Evolutionary conservation across 2,888 invertebrate genomes (phyloP).

Genomic region (Epistrophella euchroma): DNA sequence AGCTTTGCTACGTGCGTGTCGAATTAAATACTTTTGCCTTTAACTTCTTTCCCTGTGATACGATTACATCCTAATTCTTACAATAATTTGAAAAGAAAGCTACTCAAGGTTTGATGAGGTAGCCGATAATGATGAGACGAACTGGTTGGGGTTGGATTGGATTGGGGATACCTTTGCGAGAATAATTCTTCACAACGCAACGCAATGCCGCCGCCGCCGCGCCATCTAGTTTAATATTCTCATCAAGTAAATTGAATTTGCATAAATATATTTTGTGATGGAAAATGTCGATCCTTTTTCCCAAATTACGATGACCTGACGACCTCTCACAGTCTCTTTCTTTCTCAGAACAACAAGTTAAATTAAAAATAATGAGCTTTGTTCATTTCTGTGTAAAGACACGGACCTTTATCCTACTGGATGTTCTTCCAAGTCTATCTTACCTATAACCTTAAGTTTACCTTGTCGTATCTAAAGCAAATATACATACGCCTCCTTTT

Average conservation of each 20-base stretch:
- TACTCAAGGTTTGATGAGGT: constrained; percentile 14
- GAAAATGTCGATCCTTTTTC: constrained; percentile 41
- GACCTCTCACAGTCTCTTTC: not conserved
- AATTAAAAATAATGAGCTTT: constrained; percentile 39
- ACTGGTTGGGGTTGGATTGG: too few species aligned
- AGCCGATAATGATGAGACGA: not conserved
- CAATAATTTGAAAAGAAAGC: constrained; percentile 40
- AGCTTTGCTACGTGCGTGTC: constrained; percentile 28
- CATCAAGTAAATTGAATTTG: constrained; percentile 52
- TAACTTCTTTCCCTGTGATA: constrained; percentile 22
- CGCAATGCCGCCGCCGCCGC: too few species aligned
- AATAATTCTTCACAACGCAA: constrained; percentile 19
- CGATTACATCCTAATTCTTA: constrained; percentile 25
- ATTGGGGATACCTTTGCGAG: not conserved
- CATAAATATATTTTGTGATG: constrained; percentile 42
- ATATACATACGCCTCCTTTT: constrained; percentile 15
- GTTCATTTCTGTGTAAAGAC: constrained; percentile 10
- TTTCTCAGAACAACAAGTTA: not conserved
- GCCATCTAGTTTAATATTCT: constrained; percentile 38
- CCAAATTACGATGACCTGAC: constrained; percentile 28
- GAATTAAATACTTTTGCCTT: constrained; percentile 37
- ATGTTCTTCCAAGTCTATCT: not conserved
- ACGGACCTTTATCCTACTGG: not conserved
- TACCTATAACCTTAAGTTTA: not conserved
- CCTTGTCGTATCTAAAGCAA: not conserved